Evolutionary conservation across 1,140 invertebrate genomes (phyloP).

Genomic region (Pteromalus puparum): DNA sequence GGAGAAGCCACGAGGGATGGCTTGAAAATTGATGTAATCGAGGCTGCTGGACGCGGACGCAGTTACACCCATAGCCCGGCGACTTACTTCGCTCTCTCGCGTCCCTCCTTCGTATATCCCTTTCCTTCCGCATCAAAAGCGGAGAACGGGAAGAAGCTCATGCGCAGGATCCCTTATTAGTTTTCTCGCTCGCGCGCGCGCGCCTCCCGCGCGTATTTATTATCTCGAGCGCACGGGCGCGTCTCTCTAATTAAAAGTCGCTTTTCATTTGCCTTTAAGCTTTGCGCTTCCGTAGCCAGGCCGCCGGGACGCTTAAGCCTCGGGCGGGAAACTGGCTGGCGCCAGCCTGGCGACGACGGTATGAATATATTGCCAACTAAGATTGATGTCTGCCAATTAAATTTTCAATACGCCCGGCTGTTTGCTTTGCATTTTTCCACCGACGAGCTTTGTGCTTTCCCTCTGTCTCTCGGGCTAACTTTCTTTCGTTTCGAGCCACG

Average conservation of each 20-base stretch:
- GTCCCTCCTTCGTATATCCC: background rate
- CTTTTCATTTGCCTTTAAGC: constrained; percentile 46
- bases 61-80: background rate
- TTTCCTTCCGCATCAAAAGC: background rate
- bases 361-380: constrained; percentile 28
- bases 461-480: background rate
- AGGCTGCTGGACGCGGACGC: background rate
- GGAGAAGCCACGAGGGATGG: background rate
- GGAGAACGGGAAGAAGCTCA: background rate
- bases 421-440: background rate
- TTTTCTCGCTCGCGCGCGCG: constrained; percentile 29
- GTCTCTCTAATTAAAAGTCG: constrained; percentile 46
- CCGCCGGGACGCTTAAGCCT: background rate
- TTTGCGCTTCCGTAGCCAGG: background rate
- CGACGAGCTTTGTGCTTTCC: background rate
- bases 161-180: constrained; percentile 41
- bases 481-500: background rate
- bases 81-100: background rate
- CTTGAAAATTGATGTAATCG: constrained; percentile 38
- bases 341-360: background rate
- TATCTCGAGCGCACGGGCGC: constrained; percentile 11
- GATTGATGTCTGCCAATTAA: constrained; percentile 43
- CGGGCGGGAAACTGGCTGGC: background rate
- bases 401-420: background rate
- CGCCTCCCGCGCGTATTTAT: constrained; percentile 10